Evolutionary conservation across 2,113 vertebrate species (phyloP).

Genomic region (Aplodontia rufa): DNA sequence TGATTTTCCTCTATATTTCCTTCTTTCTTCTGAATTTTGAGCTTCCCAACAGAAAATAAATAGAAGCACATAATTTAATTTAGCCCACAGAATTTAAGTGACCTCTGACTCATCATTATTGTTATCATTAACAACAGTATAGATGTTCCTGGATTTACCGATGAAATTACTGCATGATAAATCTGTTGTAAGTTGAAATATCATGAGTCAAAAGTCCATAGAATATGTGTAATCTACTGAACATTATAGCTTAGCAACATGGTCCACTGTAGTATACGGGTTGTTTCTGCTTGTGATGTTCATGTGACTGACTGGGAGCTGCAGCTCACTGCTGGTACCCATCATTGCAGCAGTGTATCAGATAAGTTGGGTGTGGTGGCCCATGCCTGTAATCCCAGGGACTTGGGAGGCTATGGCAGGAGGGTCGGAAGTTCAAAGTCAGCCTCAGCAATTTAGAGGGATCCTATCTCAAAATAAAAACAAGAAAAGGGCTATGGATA

Average conservation of each 20-base stretch:
- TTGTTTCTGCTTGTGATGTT: neutral
- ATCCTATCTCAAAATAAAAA: neutral
- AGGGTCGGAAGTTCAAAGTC: neutral
- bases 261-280: neutral
- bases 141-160: neutral
- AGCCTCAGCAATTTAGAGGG: too few relatives aligned
- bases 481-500: neutral
- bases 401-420: neutral
- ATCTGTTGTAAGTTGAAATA: neutral
- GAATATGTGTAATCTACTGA: neutral
- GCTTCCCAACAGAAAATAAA: conserved; percentile 36
- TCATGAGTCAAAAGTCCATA: neutral
- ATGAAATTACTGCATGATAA: neutral
- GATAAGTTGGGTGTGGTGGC: accelerated
- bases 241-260: neutral
- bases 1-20: conserved; percentile 6
- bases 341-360: neutral
- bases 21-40: conserved; percentile 44
- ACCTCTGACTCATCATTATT: neutral
- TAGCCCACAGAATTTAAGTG: neutral
- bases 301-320: neutral
- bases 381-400: neutral
- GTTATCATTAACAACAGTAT: neutral
- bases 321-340: neutral
- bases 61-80: neutral